A percentile compares a stretch with the other conserved stretches of the same genome.
These are phyloP conservation scores for Xiphorhynchus elegans DNA, from an alignment of 2,113 vertebrate species.

Conservation along the genomic window DNA sequence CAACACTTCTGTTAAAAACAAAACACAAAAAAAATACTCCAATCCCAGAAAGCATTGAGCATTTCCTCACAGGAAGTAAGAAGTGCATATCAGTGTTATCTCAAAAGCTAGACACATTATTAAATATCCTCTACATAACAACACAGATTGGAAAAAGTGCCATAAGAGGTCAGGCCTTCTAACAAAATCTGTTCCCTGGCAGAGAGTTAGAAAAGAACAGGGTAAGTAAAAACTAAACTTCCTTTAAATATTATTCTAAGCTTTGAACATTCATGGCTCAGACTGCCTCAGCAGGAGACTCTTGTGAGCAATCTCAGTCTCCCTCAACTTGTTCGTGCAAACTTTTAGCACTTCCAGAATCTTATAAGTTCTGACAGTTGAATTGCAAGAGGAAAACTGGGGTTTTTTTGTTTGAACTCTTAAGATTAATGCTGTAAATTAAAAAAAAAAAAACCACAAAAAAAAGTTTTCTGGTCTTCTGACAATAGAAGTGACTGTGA, in stretches of 20 bases:
- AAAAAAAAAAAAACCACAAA: no score
- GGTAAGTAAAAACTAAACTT: background rate
- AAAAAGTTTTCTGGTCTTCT: background rate
- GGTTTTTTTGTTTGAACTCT: background rate
- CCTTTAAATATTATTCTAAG: background rate
- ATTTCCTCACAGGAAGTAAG: conserved; percentile 46
- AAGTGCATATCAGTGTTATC: background rate
- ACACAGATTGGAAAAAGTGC: background rate
- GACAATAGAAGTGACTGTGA: no score
- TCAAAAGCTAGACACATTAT: conserved; percentile 20
- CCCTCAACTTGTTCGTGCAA: background rate
- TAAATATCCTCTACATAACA: conserved; percentile 16
- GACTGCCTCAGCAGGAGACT: background rate
- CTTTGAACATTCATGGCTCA: background rate
- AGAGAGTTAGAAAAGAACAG: background rate
- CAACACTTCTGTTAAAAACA: background rate
- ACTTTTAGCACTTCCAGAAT: background rate
- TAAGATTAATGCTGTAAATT: background rate
- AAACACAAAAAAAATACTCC: background rate
- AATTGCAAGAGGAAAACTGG: background rate
- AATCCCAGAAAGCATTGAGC: background rate
- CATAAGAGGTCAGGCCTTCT: background rate
- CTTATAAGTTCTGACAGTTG: background rate
- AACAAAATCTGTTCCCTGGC: background rate
- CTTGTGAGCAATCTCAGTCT: background rate